Evolutionary conservation across 2,113 vertebrate species (phyloP), one percentile per base, ranked within the genome.

Genomic region (Ciconia maguari): DNA sequence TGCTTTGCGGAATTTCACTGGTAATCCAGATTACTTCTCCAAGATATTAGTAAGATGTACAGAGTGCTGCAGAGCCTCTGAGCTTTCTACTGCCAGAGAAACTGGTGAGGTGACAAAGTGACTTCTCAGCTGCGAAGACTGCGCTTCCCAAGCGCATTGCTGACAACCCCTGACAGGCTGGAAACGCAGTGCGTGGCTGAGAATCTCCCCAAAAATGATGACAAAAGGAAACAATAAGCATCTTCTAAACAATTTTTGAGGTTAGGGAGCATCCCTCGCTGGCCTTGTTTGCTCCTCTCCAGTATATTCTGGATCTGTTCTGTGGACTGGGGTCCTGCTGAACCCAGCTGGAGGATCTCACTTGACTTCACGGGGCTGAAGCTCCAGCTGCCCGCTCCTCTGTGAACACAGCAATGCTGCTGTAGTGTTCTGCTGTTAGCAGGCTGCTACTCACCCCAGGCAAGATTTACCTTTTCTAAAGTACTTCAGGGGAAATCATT

Each of bases 371-470:
- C 0, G 1, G 38, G 30, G 57, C 55, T 62, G 66, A 74, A 38
- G 42, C 66, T 93, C 25, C 70, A 77, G 66, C 77, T 84, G 61
- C 34, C 2, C 83, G 29, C 41, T 80, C 19, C 36, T 76, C 36
- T 10, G 1, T 6, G 17, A 81, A 38, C 27, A 7, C 57, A 11
- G 16, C n/a, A 10, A 10, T 0, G 3, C 44, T 60, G 51, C 29
- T 52, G 25, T 8, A 48, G 20, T 6, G 22, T 32, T 71, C 48
- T 68, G 32, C 38, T 52, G 11, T 17, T 44, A 11, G 8, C 30
- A 10, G 57, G 21, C 51, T 62, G 58, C 21, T 72, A 83, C 78
- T 15, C 4, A 24, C 44, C 62, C 70, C 16, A 7, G 75, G 54
- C 58, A 24, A 32, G 54, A 38, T 71, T 77, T 74, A 54, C 41